Percentiles rank a stretch among this genome's conserved stretches.
Conservation (phyloP, 1,140 invertebrate genomes). For the Leptopilina boulardi region DNA sequence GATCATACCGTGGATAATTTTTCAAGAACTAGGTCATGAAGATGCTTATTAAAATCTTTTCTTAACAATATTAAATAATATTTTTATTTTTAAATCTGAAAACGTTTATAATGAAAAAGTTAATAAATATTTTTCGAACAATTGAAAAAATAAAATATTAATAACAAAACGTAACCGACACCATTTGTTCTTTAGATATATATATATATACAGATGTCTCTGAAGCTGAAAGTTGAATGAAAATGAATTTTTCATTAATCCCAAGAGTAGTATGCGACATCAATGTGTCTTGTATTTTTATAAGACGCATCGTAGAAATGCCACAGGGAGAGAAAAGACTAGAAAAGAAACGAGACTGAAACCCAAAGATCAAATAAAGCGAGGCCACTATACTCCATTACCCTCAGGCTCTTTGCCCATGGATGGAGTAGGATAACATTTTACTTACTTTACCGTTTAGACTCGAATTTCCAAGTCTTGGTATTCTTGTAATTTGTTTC, state of each 20-base stretch:
- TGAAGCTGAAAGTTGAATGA: constrained; percentile 5
- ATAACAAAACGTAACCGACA: too few relatives aligned
- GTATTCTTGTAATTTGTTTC: not conserved
- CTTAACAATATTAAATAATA: too few relatives aligned
- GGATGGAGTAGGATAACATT: constrained; percentile 28
- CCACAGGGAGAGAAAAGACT: constrained; percentile 2
- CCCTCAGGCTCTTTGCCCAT: constrained; percentile 28
- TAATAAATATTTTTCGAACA: too few relatives aligned
- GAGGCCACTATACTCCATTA: constrained; percentile 26
- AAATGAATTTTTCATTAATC: constrained; percentile 17
- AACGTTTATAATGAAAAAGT: too few relatives aligned
- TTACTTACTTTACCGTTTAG: constrained; percentile 23
- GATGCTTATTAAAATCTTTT: too few relatives aligned
- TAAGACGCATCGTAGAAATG: constrained; percentile 28
- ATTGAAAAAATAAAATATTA: too few relatives aligned
- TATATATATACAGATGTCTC: too few relatives aligned
- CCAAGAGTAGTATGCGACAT: not conserved
- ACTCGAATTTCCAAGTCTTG: constrained; percentile 9
- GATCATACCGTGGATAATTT: too few relatives aligned
- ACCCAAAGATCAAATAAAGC: constrained; percentile 21
- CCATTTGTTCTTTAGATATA: too few relatives aligned
- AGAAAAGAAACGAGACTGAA: constrained; percentile 24
- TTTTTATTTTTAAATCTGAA: too few relatives aligned
- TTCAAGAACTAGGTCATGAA: too few relatives aligned
- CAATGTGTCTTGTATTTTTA: constrained; percentile 19